Conservation (phyloP, 2,888 invertebrate species). For the Chymomyza procnemis region DNA sequence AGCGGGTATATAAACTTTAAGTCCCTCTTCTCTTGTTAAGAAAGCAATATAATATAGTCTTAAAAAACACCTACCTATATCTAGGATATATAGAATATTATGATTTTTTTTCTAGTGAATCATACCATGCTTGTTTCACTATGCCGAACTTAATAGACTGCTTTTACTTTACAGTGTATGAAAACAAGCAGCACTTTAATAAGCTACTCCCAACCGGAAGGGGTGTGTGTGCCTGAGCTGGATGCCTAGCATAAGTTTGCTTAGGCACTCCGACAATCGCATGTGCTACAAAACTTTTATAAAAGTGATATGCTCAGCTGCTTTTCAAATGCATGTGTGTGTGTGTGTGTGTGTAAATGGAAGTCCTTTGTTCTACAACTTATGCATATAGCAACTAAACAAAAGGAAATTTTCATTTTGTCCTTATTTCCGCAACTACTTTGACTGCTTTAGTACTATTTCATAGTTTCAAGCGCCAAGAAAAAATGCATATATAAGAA, state of each 20-base stretch:
- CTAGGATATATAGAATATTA: too few relatives aligned
- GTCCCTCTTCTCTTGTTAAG: too few relatives aligned
- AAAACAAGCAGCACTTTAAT: background rate
- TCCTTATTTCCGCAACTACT: constrained; percentile 53
- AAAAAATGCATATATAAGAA: constrained; percentile 29
- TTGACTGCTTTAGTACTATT: constrained; percentile 22
- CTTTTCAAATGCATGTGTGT: background rate
- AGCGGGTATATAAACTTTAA: too few relatives aligned
- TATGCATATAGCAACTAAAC: constrained; percentile 13
- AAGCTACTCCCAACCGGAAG: too few relatives aligned
- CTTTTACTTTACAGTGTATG: too few relatives aligned
- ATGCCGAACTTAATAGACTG: too few relatives aligned
- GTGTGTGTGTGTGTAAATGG: background rate
- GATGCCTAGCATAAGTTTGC: constrained; percentile 1
- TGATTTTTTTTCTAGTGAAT: too few relatives aligned
- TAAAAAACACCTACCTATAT: too few relatives aligned
- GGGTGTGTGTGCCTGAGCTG: constrained; percentile 28
- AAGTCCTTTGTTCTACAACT: background rate
- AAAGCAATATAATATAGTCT: too few relatives aligned
- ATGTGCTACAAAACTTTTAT: constrained; percentile 30
- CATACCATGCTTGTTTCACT: too few relatives aligned
- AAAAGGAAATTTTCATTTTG: constrained; percentile 67
- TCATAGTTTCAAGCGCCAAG: background rate
- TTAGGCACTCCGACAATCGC: background rate
- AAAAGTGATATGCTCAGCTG: constrained; percentile 22